Base-by-base conservation (phyloP, 2,888 invertebrate genomes). In the Nomada flava region DNA sequence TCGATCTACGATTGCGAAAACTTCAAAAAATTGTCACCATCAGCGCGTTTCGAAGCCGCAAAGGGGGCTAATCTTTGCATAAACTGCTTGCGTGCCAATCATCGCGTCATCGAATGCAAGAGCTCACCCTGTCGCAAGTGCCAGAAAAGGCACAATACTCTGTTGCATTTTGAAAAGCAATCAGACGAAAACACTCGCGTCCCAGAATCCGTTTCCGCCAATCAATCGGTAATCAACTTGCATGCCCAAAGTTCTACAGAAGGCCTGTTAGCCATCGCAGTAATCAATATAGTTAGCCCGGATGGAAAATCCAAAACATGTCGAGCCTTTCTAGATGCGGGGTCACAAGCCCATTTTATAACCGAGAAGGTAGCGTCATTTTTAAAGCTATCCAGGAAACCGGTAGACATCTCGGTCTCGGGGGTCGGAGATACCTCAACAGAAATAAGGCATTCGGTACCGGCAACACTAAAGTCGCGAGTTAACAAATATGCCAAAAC, bases 331-430 rank as follows among this genome's bases (percentile, higher is more conserved):
- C 10, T 72, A 11, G 72, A 72, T 55, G 53, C 42, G n/a, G 55
- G 72, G 15, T 72, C 55, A 29, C 57, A 72, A 18, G 50, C 63
- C 0, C 13, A 72, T 53, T 72, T 64, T 18, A 64, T 72, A 26
- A 72, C 64, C 0, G 44, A 55, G n/a, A 44, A 1, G 0, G 1
- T 64, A 26, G 72, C 60, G 2, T 36, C 64, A 7, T 65, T 29
- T 9, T 29, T 52, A 11, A 65, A 65, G 0, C 29, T 65, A 65
- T 50, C 29, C n/a, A 65, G n/a, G 18, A 50, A 26, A 29, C 29
- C 29, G 18, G 64, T 65, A 3, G 29, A 52, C 10, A 65, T 52
- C 4, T 52, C 52, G 7, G 52, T 65, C 7, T 65, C 64, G 0
- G 64, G 52, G 18, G n/a, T 65, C 18, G 29, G 50, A 29, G 15